Percentiles rank a stretch among this genome's conserved stretches.
These are phyloP conservation scores for Rhopalosiphum maidis DNA, from an alignment of 1,140 invertebrate genomes.

Conservation along the genomic window DNA sequence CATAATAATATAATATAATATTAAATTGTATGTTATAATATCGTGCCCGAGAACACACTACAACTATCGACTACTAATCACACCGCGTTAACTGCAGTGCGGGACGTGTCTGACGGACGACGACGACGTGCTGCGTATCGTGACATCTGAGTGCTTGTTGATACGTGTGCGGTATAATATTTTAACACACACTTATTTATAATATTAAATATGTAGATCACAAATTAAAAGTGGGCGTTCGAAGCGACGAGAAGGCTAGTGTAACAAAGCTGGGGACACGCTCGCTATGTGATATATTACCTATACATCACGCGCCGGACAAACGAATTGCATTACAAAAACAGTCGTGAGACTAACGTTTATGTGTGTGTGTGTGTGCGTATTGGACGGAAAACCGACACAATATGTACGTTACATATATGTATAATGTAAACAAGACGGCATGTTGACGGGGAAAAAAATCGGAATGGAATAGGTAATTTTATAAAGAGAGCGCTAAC, in stretches of 20 bases:
- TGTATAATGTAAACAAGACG: constrained; percentile 9
- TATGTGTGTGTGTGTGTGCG: not conserved
- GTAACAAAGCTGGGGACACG: not conserved
- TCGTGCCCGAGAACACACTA: not conserved
- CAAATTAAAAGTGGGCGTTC: constrained; percentile 43
- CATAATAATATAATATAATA: not conserved
- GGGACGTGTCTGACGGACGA: not conserved
- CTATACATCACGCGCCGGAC: not conserved
- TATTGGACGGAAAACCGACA: constrained; percentile 7
- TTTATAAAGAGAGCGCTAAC: not conserved
- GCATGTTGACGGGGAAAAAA: not conserved
- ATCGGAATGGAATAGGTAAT: constrained; percentile 28
- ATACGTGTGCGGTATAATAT: constrained; percentile 15
- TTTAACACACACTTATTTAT: not conserved
- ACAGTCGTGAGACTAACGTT: constrained; percentile 27
- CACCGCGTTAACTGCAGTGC: not conserved
- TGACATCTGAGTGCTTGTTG: not conserved
- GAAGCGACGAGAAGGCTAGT: not conserved
- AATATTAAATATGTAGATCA: constrained; percentile 12
- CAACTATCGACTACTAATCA: constrained; percentile 23
- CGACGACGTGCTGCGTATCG: not conserved
- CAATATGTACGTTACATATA: not conserved
- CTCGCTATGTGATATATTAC: not conserved
- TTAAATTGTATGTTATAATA: not conserved
- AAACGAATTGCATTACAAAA: constrained; percentile 28